Evolutionary conservation across 2,113 vertebrate species (phyloP).

Genomic region (Meleagris gallopavo): DNA sequence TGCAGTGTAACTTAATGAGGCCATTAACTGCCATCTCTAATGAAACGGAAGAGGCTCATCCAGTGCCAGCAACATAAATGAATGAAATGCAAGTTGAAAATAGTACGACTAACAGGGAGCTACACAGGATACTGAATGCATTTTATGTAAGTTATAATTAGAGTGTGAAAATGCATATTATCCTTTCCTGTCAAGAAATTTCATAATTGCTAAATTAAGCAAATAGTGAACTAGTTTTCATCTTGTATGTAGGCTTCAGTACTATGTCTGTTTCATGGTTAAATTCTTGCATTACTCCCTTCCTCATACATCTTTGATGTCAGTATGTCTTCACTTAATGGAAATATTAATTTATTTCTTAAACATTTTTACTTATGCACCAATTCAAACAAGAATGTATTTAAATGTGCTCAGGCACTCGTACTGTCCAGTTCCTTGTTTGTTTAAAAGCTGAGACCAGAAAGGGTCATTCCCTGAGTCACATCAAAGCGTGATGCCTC

Average conservation of each 20-base stretch:
- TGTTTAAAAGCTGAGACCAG: neutral
- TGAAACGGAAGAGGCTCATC: neutral
- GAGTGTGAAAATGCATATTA: neutral
- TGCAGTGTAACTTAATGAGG: neutral
- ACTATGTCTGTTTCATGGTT: neutral
- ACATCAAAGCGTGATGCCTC: neutral
- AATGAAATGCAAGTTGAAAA: neutral
- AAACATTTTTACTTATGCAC: neutral
- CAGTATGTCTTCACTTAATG: neutral
- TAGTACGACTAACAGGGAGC: neutral
- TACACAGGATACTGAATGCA: neutral
- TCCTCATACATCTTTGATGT: neutral
- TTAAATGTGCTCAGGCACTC: neutral
- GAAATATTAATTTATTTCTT: neutral
- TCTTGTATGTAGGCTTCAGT: neutral
- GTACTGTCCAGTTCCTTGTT: neutral
- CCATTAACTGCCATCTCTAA: neutral
- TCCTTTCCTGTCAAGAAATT: neutral
- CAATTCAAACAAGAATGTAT: neutral
- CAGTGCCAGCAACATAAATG: neutral
- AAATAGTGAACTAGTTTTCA: neutral
- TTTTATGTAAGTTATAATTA: neutral
- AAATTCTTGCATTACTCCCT: neutral
- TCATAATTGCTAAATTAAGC: neutral
- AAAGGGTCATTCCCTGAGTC: neutral